Base-by-base conservation (phyloP, 2,797 vertebrate genomes). In the Darevskia nairensis region DNA sequence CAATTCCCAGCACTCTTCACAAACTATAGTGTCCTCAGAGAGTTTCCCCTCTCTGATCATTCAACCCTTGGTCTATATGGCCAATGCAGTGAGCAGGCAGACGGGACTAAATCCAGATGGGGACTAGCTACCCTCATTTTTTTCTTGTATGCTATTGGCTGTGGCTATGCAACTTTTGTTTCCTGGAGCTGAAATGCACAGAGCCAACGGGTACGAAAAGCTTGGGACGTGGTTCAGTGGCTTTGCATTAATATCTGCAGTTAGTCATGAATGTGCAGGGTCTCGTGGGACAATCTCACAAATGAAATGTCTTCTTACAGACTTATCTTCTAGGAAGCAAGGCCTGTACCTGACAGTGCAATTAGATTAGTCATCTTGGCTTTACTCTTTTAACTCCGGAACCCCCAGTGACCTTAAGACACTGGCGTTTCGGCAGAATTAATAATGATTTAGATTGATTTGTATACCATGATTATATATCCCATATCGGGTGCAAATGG, bases 231-330 rank as follows among this genome's bases (percentile, higher is more conserved):
- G 95, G 95, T 95, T 96, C 94, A 95, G 88, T 94, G 94, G 93
- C 91, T 96, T 95, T 95, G 95, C 94, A 96, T 95, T 95, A 95
- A 95, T 95, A 96, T 96, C 95, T 95, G 94, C 93, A 0, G 39
- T 94, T 91, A 92, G 95, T 93, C 94, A 90, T 94, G 94, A 95
- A 91, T 88, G 93, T 81, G 89, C 91, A 90, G 59, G 90, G 74
- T 88, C 94, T 95, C 95, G 90, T 86, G 95, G 94, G 95, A 95
- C 93, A 89, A 87, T 93, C 92, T 90, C 91, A 95, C 94, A 85
- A 95, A 95, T 94, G 95, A 95, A 95, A 95, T 94, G 94, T 95
- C 95, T 95, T 79, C 93, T 95, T 93, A 91, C 88, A 95, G 95
- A 94, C 61, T 1, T 89, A 77, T 94, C 89, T 92, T 93, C 85